A percentile compares a stretch with the other conserved stretches of the same genome.
Evolutionary conservation across 2,113 vertebrate species (phyloP).

Genomic region (Eurypyga helias): DNA sequence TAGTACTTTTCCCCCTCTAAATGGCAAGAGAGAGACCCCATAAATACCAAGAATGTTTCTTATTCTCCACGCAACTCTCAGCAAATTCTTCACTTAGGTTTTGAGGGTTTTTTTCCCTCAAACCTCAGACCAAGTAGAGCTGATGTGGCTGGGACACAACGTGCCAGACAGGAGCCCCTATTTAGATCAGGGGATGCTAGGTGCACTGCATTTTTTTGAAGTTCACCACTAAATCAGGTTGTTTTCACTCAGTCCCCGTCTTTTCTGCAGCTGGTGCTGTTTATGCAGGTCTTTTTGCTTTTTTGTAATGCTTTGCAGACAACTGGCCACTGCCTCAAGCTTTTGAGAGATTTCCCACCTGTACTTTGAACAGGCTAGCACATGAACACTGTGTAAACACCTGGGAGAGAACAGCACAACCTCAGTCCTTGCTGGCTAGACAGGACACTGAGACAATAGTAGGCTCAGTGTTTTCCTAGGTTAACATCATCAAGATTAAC

Average conservation of each 20-base stretch:
- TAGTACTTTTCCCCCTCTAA: not conserved
- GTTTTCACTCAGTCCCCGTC: not conserved
- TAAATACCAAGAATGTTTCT: not conserved
- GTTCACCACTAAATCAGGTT: not conserved
- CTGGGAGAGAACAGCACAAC: not conserved
- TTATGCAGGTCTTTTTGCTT: not conserved
- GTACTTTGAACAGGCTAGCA: not conserved
- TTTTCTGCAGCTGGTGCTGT: not conserved
- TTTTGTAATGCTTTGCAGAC: not conserved
- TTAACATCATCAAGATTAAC: not conserved
- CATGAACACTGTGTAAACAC: not conserved
- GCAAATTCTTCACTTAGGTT: not conserved
- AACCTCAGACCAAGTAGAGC: not conserved
- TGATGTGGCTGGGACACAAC: not conserved
- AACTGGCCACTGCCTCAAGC: not conserved
- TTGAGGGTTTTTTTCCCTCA: not conserved
- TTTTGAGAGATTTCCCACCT: not conserved
- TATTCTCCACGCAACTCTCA: not conserved
- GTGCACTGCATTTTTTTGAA: not conserved
- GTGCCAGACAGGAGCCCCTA: not conserved
- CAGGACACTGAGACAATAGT: not conserved
- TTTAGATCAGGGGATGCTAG: not conserved
- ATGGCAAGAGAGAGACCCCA: not conserved
- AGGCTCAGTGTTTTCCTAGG: not conserved
- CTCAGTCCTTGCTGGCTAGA: not conserved